Percentiles rank a stretch among this genome's conserved stretches.
Conservation (phyloP, 2,113 vertebrate species). For the Kryptolebias marmoratus region DNA sequence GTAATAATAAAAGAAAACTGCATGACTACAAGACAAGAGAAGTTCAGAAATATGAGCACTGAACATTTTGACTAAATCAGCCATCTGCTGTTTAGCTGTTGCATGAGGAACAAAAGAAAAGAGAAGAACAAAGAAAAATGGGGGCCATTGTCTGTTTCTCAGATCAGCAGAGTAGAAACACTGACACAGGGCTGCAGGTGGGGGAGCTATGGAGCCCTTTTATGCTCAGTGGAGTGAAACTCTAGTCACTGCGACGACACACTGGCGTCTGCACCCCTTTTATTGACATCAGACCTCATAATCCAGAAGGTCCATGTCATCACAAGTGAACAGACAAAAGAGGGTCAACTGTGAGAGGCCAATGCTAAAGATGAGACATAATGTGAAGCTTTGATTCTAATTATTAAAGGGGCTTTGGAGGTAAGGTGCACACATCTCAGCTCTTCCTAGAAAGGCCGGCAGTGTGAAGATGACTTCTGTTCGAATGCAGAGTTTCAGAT, state of each 20-base stretch:
- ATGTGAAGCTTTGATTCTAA: not conserved
- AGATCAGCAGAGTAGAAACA: slow-evolving; percentile 50
- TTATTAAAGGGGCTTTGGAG: not conserved
- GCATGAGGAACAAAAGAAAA: slow-evolving; percentile 29
- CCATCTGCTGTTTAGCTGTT: slow-evolving; percentile 53
- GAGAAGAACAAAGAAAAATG: too few species aligned
- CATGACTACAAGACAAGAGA: not conserved
- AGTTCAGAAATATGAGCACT: not conserved
- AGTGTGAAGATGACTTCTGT: too few species aligned
- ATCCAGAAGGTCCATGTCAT: slow-evolving; percentile 29
- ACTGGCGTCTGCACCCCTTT: slow-evolving; percentile 6
- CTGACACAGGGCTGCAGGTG: slow-evolving; percentile 12
- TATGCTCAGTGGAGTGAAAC: not conserved
- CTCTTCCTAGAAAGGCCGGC: too few species aligned
- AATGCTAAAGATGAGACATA: not conserved
- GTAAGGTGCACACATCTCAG: too few species aligned
- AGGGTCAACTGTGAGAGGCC: slow-evolving; percentile 23
- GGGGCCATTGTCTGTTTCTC: slow-evolving; percentile 25
- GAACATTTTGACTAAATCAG: slow-evolving; percentile 6
- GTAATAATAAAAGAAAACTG: slow-evolving; percentile 22
- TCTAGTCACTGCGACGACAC: slow-evolving; percentile 1
- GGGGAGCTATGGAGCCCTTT: slow-evolving; percentile 22
- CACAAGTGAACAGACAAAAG: slow-evolving; percentile 10
- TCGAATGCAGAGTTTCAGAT: too few species aligned
- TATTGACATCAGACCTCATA: slow-evolving; percentile 17